Evolutionary conservation across 2,113 vertebrate species (phyloP).

Genomic region (Gnathonemus echidnorhynchus): DNA sequence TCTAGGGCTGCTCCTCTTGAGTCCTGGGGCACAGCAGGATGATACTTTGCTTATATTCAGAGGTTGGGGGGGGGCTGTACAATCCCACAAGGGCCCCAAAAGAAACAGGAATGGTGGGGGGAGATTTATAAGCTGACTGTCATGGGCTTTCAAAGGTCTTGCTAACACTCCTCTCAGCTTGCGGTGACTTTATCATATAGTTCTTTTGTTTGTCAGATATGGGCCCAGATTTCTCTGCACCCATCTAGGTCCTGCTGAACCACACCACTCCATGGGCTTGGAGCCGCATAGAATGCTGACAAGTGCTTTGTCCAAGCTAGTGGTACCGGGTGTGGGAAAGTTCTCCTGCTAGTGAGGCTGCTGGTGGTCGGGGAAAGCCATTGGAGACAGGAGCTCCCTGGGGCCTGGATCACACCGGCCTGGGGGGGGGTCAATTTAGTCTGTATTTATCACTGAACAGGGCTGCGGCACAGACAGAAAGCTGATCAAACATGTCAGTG

Average conservation of each 20-base stretch:
- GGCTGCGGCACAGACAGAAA: not conserved
- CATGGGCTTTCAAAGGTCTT: not conserved
- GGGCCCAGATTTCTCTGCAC: not conserved
- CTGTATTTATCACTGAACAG: not conserved
- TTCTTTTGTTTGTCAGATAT: not conserved
- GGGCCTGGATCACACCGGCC: not conserved
- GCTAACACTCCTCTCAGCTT: not conserved
- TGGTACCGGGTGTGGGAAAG: not conserved
- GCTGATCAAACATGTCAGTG: not conserved
- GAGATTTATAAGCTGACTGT: not conserved
- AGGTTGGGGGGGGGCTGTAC: not conserved
- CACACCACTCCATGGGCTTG: not conserved
- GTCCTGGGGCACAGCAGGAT: not conserved
- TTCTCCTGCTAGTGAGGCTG: not conserved
- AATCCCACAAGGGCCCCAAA: not conserved
- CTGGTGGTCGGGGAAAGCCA: not conserved
- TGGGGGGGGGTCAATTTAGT: conserved; percentile 13
- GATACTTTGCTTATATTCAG: not conserved
- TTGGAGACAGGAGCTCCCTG: not conserved
- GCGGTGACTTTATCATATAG: not conserved
- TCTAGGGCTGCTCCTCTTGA: not conserved
- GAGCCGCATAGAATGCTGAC: not conserved
- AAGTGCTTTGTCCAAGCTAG: not conserved
- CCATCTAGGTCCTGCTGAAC: not conserved
- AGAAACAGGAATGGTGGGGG: not conserved